phyloP scores from a whole-genome alignment of 2,888 invertebrate species.

The Drosophila lacicola region DNA sequence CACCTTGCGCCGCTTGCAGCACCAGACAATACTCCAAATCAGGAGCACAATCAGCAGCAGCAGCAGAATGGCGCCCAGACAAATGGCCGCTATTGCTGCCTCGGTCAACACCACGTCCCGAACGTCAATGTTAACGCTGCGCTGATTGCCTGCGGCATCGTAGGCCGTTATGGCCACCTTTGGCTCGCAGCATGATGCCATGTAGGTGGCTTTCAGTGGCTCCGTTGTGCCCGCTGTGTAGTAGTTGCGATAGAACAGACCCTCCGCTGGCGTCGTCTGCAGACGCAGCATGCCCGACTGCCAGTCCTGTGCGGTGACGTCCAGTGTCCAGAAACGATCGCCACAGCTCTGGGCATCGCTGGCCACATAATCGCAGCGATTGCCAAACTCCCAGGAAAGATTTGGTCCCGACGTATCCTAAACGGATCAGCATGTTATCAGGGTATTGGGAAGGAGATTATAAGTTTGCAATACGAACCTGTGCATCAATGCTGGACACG shows the following conservation, averaged over 20 bases:
- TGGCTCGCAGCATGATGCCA: constrained; percentile 90
- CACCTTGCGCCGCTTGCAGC: constrained; percentile 86
- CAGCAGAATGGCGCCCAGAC: constrained; percentile 88
- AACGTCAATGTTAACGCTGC: constrained; percentile 88
- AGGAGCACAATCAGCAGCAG: constrained; percentile 88
- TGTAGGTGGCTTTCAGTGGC: constrained; percentile 88
- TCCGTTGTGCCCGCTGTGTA: constrained; percentile 90
- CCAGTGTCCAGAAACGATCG: constrained; percentile 89
- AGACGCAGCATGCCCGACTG: constrained; percentile 88
- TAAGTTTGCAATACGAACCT: constrained; percentile 65
- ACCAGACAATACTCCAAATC: constrained; percentile 87
- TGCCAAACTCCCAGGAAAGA: constrained; percentile 88
- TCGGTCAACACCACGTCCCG: constrained; percentile 84
- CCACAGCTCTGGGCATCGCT: constrained; percentile 87
- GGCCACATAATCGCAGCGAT: constrained; percentile 86
- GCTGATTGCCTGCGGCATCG: constrained; percentile 89
- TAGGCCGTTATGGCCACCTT: constrained; percentile 89
- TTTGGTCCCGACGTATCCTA: constrained; percentile 87
- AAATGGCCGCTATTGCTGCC: constrained; percentile 89
- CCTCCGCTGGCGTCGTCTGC: constrained; percentile 86
- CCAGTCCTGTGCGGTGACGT: constrained; percentile 89
- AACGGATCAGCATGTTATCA: background rate
- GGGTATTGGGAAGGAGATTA: fast-evolving
- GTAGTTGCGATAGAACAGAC: constrained; percentile 87
- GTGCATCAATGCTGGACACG: constrained; percentile 74